Evolutionary conservation across 2,888 invertebrate species (phyloP).

Genomic region (Apamea epomidion): DNA sequence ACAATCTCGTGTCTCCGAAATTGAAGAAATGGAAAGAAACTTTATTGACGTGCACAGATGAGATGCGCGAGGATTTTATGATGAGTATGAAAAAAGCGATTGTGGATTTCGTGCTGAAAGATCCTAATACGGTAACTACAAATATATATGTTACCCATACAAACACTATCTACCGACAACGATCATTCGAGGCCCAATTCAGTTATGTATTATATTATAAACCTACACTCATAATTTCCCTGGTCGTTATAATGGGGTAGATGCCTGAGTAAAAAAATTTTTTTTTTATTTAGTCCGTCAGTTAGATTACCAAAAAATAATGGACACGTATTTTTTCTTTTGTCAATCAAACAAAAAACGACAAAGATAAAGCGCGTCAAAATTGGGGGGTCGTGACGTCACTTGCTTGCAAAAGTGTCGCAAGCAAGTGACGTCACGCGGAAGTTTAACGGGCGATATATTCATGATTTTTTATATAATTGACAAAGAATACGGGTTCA

Average conservation of each 20-base stretch:
- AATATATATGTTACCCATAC: background rate
- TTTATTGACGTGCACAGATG: slow-evolving; percentile 92
- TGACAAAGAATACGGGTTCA: no score
- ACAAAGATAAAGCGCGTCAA: no score
- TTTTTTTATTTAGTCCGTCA: no score
- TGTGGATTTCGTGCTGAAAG: slow-evolving; percentile 97
- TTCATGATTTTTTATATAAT: no score
- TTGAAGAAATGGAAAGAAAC: slow-evolving; percentile 92
- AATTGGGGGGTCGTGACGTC: no score
- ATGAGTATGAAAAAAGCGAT: slow-evolving; percentile 97
- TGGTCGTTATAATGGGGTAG: background rate
- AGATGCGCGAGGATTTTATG: slow-evolving; percentile 96
- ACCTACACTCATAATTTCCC: background rate
- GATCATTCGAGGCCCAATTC: background rate
- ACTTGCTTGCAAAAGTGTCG: no score
- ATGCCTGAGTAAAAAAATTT: no score
- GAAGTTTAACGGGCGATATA: no score
- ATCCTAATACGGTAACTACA: slow-evolving; percentile 90
- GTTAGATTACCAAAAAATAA: no score
- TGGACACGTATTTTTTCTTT: no score
- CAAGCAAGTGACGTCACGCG: no score
- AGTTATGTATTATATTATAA: background rate
- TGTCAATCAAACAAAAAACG: no score
- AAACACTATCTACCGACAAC: background rate
- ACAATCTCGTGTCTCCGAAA: slow-evolving; percentile 91